Base-by-base conservation (phyloP, 2,888 invertebrate genomes). In the Troglohyphantes excavatus region DNA sequence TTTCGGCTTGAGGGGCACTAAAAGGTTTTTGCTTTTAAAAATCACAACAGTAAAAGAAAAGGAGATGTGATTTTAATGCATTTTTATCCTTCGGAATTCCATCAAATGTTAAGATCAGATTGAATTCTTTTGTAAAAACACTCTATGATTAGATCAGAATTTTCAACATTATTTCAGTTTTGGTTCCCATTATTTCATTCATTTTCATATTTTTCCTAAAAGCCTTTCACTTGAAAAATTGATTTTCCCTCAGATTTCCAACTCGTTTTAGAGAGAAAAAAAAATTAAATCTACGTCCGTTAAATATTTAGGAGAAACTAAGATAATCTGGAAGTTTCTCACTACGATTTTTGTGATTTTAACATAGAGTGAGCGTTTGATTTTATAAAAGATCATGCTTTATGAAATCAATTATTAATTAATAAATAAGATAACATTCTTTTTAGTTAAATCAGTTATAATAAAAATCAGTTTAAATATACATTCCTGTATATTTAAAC, bases 61-160 rank as follows among this genome's bases (percentile, higher is more conserved):
- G 29, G 53, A 26, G 61, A 82, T 61, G 63, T 61, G 82, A 82
- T 82, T 70, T 72, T 82, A 82, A 82, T 72, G 82, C 70, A 61
- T 82, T 82, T 72, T 76, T 33, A 68, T 68, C 17, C 39, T 78
- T 65, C 17, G 9, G 21, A 67, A 59, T 82, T 82, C 72, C 72
- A 82, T 82, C 70, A 82, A 82, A 82, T 43, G 68, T 33, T 61
- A n/a, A 82, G 33, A 72, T 33, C 72, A 61, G 82, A 70, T 70
- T 61, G 61, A 82, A 82, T 59, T 70, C 26, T 72, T 70, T 61
- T 26, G 9, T n/a, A 19, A 65, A 65, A 26, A n/a, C 43, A 39
- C 26, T 61, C 29, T 65, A 63, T 78, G 26, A 78, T 65, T 65
- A 43, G 39, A 78, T 78, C 17, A 26, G 39, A 53, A 53, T 53